These are phyloP conservation scores for Semicossyphus pulcher DNA, from an alignment of 2,113 vertebrate genomes.

Conservation along the genomic window DNA sequence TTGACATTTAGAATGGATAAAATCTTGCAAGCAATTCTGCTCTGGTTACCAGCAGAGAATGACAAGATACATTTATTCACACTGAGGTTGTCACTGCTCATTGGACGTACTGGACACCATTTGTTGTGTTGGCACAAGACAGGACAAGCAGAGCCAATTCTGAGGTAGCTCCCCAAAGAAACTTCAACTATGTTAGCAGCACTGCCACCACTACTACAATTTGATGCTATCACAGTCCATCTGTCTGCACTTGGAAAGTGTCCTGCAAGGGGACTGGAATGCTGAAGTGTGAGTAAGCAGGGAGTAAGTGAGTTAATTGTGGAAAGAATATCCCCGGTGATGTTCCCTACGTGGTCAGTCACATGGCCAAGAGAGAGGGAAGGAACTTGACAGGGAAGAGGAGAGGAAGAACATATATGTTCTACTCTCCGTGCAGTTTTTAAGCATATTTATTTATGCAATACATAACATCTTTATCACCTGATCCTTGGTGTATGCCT, in stretches of 20 bases:
- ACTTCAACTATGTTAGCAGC: too few species aligned
- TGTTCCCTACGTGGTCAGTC: conserved; percentile 66
- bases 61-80: too few species aligned
- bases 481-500: background rate
- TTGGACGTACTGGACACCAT: conserved; percentile 32
- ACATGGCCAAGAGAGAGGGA: conserved; percentile 4
- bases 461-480: too few species aligned
- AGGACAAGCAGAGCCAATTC: conserved; percentile 27
- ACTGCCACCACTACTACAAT: background rate
- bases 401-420: too few species aligned
- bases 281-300: conserved; percentile 69
- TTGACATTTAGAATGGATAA: conserved; percentile 61
- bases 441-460: too few species aligned
- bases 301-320: conserved; percentile 77
- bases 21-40: conserved; percentile 40
- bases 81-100: conserved; percentile 20
- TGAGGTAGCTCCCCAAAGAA: conserved; percentile 31
- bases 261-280: conserved; percentile 72
- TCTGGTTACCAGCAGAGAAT: conserved; percentile 49
- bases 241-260: conserved; percentile 50
- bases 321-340: conserved; percentile 78
- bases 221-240: conserved; percentile 43
- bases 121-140: conserved; percentile 40
- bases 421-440: too few species aligned
- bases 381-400: background rate